These are phyloP conservation scores for Caerostris extrusa DNA, from an alignment of 1,140 invertebrate species.

Conservation along the genomic window DNA sequence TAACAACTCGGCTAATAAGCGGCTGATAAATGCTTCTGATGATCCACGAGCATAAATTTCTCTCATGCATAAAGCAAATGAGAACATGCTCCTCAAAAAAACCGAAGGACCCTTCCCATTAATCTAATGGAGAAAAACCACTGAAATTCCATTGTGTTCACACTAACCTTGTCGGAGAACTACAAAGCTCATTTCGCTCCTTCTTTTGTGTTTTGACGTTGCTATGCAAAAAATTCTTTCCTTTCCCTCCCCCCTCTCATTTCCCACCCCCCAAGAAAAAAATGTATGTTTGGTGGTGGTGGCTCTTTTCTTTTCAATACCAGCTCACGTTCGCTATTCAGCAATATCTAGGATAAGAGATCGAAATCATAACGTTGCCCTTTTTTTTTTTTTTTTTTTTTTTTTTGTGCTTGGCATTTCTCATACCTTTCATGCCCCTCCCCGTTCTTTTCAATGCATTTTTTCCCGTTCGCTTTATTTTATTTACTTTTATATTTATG, in stretches of 20 bases:
- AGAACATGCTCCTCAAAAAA: slow-evolving; percentile 46
- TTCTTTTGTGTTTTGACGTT: slow-evolving; percentile 73
- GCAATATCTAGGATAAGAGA: slow-evolving; percentile 24
- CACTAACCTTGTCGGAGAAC: slow-evolving; percentile 58
- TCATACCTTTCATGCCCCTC: slow-evolving; percentile 6
- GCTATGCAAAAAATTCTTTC: slow-evolving; percentile 36
- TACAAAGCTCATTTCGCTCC: slow-evolving; percentile 73
- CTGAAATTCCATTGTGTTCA: slow-evolving; percentile 67
- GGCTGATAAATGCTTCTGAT: slow-evolving; percentile 25
- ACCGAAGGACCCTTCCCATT: slow-evolving; percentile 51
- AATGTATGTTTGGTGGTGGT: background rate
- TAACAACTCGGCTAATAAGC: background rate
- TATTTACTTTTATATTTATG: background rate
- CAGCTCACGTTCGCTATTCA: slow-evolving; percentile 37
- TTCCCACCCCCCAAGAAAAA: background rate
- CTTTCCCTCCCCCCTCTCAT: background rate
- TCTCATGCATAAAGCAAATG: slow-evolving; percentile 4
- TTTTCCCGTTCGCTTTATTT: background rate
- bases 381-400: background rate
- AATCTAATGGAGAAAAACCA: slow-evolving; percentile 73
- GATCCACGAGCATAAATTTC: background rate
- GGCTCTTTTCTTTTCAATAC: slow-evolving; percentile 31
- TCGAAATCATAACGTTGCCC: slow-evolving; percentile 1
- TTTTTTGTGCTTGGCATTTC: background rate
- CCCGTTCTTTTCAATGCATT: slow-evolving; percentile 31